These are phyloP conservation scores for Periphyllus acericola DNA, from an alignment of 2,888 invertebrate genomes.

Conservation along the genomic window DNA sequence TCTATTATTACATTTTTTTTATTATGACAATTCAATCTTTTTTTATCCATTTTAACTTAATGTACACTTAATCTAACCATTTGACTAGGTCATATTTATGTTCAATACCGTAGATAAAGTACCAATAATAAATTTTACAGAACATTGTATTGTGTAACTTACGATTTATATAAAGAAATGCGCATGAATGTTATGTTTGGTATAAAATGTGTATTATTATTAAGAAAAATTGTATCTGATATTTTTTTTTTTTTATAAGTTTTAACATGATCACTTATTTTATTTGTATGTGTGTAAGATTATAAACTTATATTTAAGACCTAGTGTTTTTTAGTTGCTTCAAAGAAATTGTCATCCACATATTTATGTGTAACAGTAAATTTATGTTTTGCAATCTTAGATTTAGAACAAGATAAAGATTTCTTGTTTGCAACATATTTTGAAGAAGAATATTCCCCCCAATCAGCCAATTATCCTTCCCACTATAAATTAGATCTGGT, in stretches of 20 bases:
- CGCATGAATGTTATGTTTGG: slow-evolving; percentile 16
- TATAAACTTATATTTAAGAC: slow-evolving; percentile 52
- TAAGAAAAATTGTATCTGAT: neutral
- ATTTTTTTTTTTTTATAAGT: slow-evolving; percentile 48
- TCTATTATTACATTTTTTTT: slow-evolving; percentile 32
- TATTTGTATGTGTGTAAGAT: slow-evolving; percentile 49
- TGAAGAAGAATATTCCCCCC: no score
- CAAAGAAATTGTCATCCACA: neutral
- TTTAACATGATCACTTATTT: slow-evolving; percentile 48
- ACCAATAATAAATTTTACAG: slow-evolving; percentile 52
- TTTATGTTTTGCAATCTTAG: neutral
- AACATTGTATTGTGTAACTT: slow-evolving; percentile 52
- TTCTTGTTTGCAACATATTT: neutral
- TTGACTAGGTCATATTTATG: slow-evolving; percentile 53
- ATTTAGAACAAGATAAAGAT: no score
- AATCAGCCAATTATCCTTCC: no score
- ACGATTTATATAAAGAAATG: slow-evolving; percentile 21
- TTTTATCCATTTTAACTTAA: slow-evolving; percentile 58
- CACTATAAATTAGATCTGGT: no score
- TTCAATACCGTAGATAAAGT: slow-evolving; percentile 48
- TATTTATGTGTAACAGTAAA: neutral
- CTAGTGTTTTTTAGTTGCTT: neutral
- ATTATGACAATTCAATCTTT: slow-evolving; percentile 44
- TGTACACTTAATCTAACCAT: slow-evolving; percentile 52
- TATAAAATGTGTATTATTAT: neutral